Evolutionary conservation across 2,113 vertebrate genomes (phyloP), one percentile per base, ranked within the genome.

Genomic region (Globicephala melas): DNA sequence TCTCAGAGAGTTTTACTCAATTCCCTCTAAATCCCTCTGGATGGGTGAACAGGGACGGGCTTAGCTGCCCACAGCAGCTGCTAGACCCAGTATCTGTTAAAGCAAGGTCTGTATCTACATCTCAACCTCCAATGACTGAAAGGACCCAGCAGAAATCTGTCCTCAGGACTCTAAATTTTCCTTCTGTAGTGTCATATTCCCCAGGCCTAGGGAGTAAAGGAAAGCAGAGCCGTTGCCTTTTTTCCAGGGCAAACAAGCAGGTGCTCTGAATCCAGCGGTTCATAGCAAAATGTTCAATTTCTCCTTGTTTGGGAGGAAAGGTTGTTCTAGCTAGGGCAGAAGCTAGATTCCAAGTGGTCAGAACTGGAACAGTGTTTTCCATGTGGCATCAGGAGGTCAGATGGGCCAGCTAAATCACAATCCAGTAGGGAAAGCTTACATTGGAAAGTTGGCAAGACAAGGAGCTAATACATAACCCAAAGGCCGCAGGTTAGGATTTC

Each of bases 231-330:
- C 55, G 71, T 38, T 94, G 95, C 73, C 44, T 81, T 92, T 58
- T 96, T 96, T 71, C 80, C 79, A 94, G 60, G 73, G 73, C 1
- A 89, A 96, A 73, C 33, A 83, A 94, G 33, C 60, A 94, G 68
- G 28, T 91, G 36, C 33, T 88, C 68, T 94, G 73, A 96, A 87
- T 92, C 79, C 58, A 47, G 60, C 47, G 55, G 71, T 82, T 96
- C 82, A 55, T 62, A 92, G 83, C 68, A 96, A 82, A 96, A 95
- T 74, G 50, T n/a, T 85, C 38, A 7, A 41, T 92, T 85, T 71
- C 44, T 90, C 36, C 50, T 82, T 89, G 88, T 62, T 50, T 21
- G 33, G 80, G 15, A 62, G 44, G 38, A 96, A 38, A 83, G 28
- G 21, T 82, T 89, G 23, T 92, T 92, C 55, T 83, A 87, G 44